Evolutionary conservation across 2,797 vertebrate genomes (phyloP).

Genomic region (Gastrophryne carolinensis): DNA sequence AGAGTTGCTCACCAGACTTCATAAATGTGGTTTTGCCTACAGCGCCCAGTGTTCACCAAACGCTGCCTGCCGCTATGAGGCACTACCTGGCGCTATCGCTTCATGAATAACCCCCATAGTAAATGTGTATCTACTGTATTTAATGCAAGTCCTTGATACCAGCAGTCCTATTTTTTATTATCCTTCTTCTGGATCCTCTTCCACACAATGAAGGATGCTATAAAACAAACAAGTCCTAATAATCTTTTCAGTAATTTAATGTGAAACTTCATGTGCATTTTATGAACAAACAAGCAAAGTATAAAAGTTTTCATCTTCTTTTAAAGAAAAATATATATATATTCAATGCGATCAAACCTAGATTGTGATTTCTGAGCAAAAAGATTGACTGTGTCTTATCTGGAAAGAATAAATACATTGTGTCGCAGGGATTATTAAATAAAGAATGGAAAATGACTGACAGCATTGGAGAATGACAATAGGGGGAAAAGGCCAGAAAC

Average conservation of each 20-base stretch:
- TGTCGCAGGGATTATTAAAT: conserved; percentile 36
- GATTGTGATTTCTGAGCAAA: conserved; percentile 19
- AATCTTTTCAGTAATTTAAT: neutral
- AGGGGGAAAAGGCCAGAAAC: conserved; percentile 4
- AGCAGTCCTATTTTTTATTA: too few relatives aligned
- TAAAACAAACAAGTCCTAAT: conserved; percentile 1
- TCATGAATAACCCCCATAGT: too few relatives aligned
- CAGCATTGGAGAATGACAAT: conserved; percentile 23
- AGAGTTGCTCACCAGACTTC: too few relatives aligned
- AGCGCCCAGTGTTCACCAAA: too few relatives aligned
- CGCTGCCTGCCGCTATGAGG: too few relatives aligned
- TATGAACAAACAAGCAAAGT: conserved; percentile 5
- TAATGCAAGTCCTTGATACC: too few relatives aligned
- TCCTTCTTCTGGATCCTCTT: too few relatives aligned
- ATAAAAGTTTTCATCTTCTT: conserved; percentile 22
- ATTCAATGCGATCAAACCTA: conserved; percentile 18
- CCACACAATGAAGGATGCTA: too few relatives aligned
- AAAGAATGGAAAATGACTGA: conserved; percentile 38
- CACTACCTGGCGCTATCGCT: too few relatives aligned
- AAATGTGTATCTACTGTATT: too few relatives aligned
- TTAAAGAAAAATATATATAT: conserved; percentile 30
- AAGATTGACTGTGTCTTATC: conserved; percentile 20
- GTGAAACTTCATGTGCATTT: neutral
- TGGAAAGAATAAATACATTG: conserved; percentile 29
- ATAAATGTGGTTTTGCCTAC: too few relatives aligned